Base-by-base conservation (phyloP, 2,888 invertebrate species). In the Drosophila fulvimacula region DNA sequence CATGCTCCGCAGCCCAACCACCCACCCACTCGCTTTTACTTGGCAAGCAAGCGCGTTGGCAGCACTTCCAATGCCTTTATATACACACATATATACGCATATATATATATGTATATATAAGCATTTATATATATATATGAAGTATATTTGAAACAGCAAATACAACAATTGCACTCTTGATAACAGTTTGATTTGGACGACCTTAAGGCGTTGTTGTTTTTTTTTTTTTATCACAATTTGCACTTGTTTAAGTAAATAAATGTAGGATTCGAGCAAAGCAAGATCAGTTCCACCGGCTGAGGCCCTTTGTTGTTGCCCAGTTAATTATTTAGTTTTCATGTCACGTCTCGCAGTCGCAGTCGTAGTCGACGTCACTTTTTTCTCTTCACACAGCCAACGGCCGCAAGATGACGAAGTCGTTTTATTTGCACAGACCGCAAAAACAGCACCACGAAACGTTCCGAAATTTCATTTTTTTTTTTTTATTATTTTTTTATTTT, bases 341-440 rank as follows among this genome's bases (percentile, higher is more conserved):
- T 90, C 90, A 90, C 81, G 88, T 86, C 88, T 78, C 82, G 66
- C 84, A 55, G 69, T 80, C 82, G 71, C 82, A 57, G 65, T 48
- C 64, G 42, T 41, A 48, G 71, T 75, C 80, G 63, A 66, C 66
- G 76, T 68, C 76, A 74, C 59, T 56, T 58, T 73, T 44, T 68
- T 65, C 65, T 73, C 53, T 68, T 68, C 58, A 73, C 73, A 73
- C 51, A 73, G 58, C 36, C 46, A 38, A 60, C 60, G 58, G 58
- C 62, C 76, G 64, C 70, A 82, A 84, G 88, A 90, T 90, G 89
- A 90, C 89, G 89, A 89, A 87, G 89, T 76, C 90, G 72, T 81
- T 83, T 83, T 78, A 86, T 85, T 83, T 72, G 81, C 78, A 77
- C 77, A 79, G 48, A 62, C 72, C 73, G 61, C 66, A 72, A 52